phyloP scores from a whole-genome alignment of 2,888 invertebrate genomes.

The Yponomeuta malinellus region DNA sequence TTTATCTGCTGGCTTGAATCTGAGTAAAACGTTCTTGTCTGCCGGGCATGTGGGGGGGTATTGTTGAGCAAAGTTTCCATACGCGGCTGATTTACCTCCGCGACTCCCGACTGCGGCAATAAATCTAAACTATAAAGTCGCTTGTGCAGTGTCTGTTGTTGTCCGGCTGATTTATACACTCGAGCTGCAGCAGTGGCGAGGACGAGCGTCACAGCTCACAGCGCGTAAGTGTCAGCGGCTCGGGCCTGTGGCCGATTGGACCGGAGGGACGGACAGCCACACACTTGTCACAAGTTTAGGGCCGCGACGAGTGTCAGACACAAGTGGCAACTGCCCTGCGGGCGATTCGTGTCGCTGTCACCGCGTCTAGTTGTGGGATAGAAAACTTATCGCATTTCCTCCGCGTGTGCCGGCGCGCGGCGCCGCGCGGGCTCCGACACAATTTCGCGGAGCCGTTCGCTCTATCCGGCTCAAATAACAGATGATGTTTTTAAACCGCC shows the following conservation, averaged over 20 bases:
- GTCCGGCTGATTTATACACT: constrained; percentile 6
- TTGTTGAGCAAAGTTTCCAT: not conserved
- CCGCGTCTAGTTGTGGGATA: not conserved
- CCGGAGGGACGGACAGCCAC: not conserved
- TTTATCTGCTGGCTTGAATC: no score
- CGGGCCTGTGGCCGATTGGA: not conserved
- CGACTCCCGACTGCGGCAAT: constrained; percentile 3
- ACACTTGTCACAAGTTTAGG: not conserved
- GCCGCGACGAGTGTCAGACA: not conserved
- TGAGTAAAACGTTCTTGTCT: no score
- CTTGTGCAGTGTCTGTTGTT: constrained; percentile 9
- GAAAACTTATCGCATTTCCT: not conserved
- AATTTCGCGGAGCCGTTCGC: not conserved
- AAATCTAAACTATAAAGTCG: constrained; percentile 13
- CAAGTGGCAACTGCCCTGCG: not conserved
- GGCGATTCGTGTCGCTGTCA: not conserved
- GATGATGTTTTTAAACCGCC: constrained; percentile 2
- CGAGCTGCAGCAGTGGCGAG: not conserved
- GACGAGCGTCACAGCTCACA: not conserved
- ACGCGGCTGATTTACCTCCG: constrained; percentile 10
- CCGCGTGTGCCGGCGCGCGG: not conserved
- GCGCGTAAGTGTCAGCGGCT: not conserved
- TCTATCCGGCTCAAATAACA: constrained; percentile 1
- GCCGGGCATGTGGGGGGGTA: not conserved
- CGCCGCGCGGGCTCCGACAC: not conserved